Base-by-base conservation (phyloP, 2,888 invertebrate genomes). In the Oegoconia quadripuncta region DNA sequence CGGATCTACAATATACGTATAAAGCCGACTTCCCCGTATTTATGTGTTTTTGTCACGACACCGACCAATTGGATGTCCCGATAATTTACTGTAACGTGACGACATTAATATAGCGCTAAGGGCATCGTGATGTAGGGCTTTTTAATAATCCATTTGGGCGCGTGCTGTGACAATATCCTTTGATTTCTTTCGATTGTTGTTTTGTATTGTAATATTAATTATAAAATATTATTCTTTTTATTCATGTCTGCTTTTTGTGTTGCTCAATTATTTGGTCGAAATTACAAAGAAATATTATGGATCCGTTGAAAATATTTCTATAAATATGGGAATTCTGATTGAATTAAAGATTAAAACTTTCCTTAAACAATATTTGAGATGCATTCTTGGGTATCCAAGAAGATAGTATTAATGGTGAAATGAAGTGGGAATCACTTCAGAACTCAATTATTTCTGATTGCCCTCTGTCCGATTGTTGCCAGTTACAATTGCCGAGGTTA, bases 41-140 rank as follows among this genome's bases (percentile, higher is more conserved):
- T 83, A 83, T 80, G 74, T 61, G 54, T 58, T 62, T 69, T 83
- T 77, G 82, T 83, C 86, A 87, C 86, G 86, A 73, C 61, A 87
- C 69, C 68, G 65, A 48, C 74, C 78, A 77, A 80, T 83, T 75
- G 77, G 80, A 78, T 74, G 77, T 77, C 76, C 70, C 64, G 70
- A 76, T 83, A 81, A 83, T 82, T 81, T 81, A 84, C 75, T 56
- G 55, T 71, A 69, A 79, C 72, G 74, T 76, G 75, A 74, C 70
- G 73, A 74, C 73, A 72, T 74, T 74, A 74, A 71, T 74, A 71
- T 60, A 60, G 60, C 53, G 52, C 64, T 56, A 59, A 62, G 65
- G 63, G 61, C 49, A 58, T 41, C 45, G 44, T 75, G 68, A 76
- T 73, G 56, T 64, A 74, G 59, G 50, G 63, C 64, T 65, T 70